Conservation (phyloP, 2,113 vertebrate species). For the Callospermophilus lateralis region DNA sequence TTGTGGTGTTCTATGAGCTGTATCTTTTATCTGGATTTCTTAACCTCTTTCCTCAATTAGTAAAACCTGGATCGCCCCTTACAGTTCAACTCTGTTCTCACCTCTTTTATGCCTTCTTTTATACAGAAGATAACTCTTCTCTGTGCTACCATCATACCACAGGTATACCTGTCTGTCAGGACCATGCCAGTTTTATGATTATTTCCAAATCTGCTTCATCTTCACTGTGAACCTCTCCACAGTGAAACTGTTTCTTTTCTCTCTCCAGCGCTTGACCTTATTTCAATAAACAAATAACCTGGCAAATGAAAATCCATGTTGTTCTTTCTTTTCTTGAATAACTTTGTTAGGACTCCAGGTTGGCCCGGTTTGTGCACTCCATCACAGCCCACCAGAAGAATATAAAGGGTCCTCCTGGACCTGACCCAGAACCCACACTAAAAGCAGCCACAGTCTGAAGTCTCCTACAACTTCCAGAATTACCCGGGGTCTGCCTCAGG, state of each 20-base stretch:
- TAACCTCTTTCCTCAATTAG: not conserved
- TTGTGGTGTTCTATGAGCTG: not conserved
- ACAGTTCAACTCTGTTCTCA: not conserved
- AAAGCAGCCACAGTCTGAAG: not conserved
- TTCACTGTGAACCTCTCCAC: not conserved
- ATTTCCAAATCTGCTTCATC: not conserved
- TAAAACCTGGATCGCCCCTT: not conserved
- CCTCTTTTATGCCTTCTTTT: not conserved
- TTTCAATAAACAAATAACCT: not conserved
- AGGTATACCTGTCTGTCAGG: not conserved
- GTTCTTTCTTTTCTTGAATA: not conserved
- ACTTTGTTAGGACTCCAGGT: not conserved
- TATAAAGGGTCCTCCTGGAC: not conserved
- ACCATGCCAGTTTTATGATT: not conserved
- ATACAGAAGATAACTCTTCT: not conserved
- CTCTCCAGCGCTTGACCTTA: not conserved
- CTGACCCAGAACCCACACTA: slow-evolving; percentile 11
- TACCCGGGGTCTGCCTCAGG: not conserved
- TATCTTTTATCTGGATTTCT: not conserved
- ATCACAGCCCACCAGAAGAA: not conserved
- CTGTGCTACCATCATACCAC: not conserved
- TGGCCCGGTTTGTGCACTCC: not conserved
- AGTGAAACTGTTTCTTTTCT: not conserved
- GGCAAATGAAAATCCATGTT: not conserved
- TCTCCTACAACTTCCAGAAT: not conserved